Evolutionary conservation across 1,140 invertebrate species (phyloP), one percentile per base, ranked within the genome.

Genomic region (Zeugodacus cucurbitae): DNA sequence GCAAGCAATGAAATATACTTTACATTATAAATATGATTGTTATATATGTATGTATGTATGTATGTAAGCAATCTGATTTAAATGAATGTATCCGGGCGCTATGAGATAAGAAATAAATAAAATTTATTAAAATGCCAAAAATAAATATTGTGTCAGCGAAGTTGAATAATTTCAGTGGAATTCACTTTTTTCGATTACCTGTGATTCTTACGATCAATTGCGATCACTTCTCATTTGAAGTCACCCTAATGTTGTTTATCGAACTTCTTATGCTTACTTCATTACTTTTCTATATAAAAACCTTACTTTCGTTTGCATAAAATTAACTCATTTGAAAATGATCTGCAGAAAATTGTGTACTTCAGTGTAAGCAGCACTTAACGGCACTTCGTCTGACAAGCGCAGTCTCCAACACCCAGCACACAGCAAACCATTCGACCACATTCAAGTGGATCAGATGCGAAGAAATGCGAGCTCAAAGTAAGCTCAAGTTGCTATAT

Each of bases 291-390:
- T n/a, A n/a, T n/a, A n/a, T n/a, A n/a, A n/a, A n/a, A n/a, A n/a
- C n/a, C n/a, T n/a, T n/a, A n/a, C 48, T 82, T 82, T 82, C 44
- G 34, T 8, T 17, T 48, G 41, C 74, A 29, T 26, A 48, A 82
- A 82, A 82, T 44, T 48, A 82, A 82, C 41, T 20, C 26, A 26
- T 82, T 82, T 82, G 74, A 48, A 82, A 82, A 82, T 82, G 74
- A 82, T 82, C 74, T 82, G 74, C 37, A 44, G 44, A 82, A 82
- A 48, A 74, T 22, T 37, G 17, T 8, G 41, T 29, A n/a, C 74
- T 82, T 82, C 0, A 82, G 26, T 54, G 44, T 82, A 48, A 82
- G 41, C 74, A 29, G 41, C 74, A 48, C 37, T 82, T 17, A 22
- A 0, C 74, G 5, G n/a, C 44, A 48, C 44, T 82, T 82, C 11